These are phyloP conservation scores for Halcyon senegalensis DNA, from an alignment of 2,113 vertebrate genomes.

Conservation along the genomic window DNA sequence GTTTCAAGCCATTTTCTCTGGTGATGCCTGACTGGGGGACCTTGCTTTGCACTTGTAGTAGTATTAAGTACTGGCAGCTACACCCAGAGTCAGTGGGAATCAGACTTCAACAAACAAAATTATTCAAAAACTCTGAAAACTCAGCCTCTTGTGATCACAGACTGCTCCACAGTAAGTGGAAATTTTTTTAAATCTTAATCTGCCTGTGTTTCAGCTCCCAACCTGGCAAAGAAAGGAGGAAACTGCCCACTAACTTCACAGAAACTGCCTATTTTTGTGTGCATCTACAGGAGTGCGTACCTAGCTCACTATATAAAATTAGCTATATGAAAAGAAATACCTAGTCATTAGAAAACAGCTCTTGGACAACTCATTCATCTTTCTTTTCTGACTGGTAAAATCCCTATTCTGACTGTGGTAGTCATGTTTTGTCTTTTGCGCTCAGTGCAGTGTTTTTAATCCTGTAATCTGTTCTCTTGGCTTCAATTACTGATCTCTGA, in stretches of 20 bases:
- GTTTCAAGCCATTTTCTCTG: neutral
- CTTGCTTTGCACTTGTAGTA: neutral
- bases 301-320: neutral
- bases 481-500: neutral
- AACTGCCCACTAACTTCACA: neutral
- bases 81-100: neutral
- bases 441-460: neutral
- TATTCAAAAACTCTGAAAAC: neutral
- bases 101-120: neutral
- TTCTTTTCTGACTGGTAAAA: neutral
- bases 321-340: neutral
- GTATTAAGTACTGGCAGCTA: neutral
- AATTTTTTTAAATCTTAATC: neutral
- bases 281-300: neutral
- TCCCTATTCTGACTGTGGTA: neutral
- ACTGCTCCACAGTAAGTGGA: neutral
- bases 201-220: neutral
- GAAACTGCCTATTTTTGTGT: neutral
- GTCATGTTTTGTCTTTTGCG: neutral
- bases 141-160: neutral
- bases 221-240: neutral
- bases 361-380: neutral
- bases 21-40: neutral
- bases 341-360: neutral
- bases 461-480: constrained; percentile 24